phyloP scores from a whole-genome alignment of 2,113 vertebrate genomes.

The Mirza zaza region DNA sequence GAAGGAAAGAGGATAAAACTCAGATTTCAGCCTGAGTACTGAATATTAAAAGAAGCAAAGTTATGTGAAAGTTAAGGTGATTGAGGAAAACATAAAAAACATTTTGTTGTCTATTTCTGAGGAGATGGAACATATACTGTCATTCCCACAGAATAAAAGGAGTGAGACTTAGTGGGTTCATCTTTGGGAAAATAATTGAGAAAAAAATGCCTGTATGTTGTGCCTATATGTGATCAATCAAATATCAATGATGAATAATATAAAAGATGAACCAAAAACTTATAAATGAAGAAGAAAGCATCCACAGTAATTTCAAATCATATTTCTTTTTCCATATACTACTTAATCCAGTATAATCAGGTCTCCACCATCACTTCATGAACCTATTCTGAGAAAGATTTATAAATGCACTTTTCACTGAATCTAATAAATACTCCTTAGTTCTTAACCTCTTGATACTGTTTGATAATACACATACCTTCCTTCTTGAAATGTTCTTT shows the following conservation, averaged over 20 bases:
- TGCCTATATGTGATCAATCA: neutral
- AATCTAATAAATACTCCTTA: neutral
- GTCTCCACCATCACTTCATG: neutral
- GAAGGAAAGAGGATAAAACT: neutral
- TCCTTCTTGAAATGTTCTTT: conserved; percentile 16
- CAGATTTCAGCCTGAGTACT: neutral
- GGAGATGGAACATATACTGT: neutral
- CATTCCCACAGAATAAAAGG: neutral
- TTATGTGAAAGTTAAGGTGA: neutral
- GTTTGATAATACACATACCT: neutral
- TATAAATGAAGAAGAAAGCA: neutral
- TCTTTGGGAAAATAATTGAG: neutral
- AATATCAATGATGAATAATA: neutral
- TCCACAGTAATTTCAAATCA: neutral
- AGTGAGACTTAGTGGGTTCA: conserved; percentile 3
- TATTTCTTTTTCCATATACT: conserved; percentile 13
- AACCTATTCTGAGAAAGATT: conserved; percentile 15
- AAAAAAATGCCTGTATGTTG: neutral
- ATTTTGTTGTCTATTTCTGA: neutral
- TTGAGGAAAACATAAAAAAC: neutral
- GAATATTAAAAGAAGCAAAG: conserved; percentile 16
- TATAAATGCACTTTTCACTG: neutral
- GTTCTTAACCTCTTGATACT: neutral
- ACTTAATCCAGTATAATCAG: neutral
- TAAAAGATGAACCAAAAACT: neutral